Evolutionary conservation across 2,113 vertebrate species (phyloP).

Genomic region (Ageneiosus marmoratus): DNA sequence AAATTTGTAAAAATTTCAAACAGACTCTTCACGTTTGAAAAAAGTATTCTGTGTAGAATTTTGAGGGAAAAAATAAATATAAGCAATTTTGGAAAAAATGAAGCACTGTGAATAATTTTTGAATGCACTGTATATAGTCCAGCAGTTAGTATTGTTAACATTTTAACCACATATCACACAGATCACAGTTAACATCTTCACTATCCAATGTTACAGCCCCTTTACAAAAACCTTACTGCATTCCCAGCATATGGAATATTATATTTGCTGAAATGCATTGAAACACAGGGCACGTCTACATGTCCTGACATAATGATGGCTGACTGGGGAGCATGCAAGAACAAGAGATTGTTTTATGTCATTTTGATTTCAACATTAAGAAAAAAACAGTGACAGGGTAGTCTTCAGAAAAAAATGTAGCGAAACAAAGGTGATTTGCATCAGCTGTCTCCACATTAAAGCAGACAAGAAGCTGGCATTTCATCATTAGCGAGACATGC

Average conservation of each 20-base stretch:
- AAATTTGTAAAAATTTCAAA: too few relatives aligned
- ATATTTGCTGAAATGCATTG: background rate
- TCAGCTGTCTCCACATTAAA: slow-evolving; percentile 57
- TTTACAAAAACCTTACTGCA: background rate
- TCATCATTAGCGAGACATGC: slow-evolving; percentile 58
- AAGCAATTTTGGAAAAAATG: too few relatives aligned
- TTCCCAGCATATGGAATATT: background rate
- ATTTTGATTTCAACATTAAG: slow-evolving; percentile 31
- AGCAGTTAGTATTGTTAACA: slow-evolving; percentile 1
- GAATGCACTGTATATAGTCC: slow-evolving; percentile 44
- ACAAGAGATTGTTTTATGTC: slow-evolving; percentile 40
- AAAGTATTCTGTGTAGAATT: too few relatives aligned
- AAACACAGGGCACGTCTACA: slow-evolving; percentile 33
- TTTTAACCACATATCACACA: slow-evolving; percentile 29
- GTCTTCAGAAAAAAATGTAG: slow-evolving; percentile 30
- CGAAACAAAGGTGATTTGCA: slow-evolving; percentile 44
- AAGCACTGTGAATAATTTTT: too few relatives aligned
- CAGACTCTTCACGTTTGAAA: too few relatives aligned
- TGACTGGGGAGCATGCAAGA: slow-evolving; percentile 5
- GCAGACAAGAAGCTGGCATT: slow-evolving; percentile 51
- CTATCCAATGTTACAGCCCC: background rate
- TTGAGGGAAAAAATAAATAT: too few relatives aligned
- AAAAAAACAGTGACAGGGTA: slow-evolving; percentile 14
- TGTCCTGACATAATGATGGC: slow-evolving; percentile 31
- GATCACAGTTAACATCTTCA: background rate